phyloP scores from a whole-genome alignment of 1,140 invertebrate species.

The Maconellicoccus hirsutus region DNA sequence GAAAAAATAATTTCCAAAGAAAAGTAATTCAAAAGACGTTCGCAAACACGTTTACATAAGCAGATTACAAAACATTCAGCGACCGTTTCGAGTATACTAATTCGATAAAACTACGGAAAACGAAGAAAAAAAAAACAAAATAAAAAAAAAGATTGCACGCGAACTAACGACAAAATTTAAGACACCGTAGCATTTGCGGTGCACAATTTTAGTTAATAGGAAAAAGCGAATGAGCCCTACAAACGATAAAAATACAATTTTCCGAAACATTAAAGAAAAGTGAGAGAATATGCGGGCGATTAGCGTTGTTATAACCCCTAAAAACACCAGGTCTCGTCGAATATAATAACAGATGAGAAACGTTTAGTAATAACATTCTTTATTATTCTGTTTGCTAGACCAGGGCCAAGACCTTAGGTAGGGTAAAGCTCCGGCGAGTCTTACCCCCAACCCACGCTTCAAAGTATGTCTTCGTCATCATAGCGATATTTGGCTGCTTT shows the following conservation, averaged over 20 bases:
- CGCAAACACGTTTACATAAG: too few relatives aligned
- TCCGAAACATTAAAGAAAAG: conserved; percentile 20
- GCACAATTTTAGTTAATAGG: conserved; percentile 19
- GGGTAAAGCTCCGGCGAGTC: background rate
- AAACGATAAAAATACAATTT: conserved; percentile 22
- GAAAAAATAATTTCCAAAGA: too few relatives aligned
- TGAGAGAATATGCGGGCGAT: conserved; percentile 20
- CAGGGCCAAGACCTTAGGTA: background rate
- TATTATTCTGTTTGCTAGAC: conserved; percentile 15
- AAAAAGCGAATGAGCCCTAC: conserved; percentile 14
- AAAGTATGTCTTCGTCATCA: conserved; percentile 13
- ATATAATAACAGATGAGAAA: conserved; percentile 13
- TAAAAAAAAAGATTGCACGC: background rate
- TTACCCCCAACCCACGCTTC: too few relatives aligned
- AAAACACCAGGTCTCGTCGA: conserved; percentile 19
- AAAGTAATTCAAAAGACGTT: too few relatives aligned
- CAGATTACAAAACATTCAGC: too few relatives aligned
- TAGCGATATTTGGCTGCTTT: too few relatives aligned
- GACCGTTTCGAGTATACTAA: too few relatives aligned
- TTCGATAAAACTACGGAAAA: too few relatives aligned
- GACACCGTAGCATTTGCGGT: background rate
- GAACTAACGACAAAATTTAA: background rate
- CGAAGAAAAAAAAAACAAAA: background rate
- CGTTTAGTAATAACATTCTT: conserved; percentile 20
- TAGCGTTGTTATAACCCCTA: conserved; percentile 19